Evolutionary conservation across 2,888 invertebrate species (phyloP).

Genomic region (Hermaeophaga mercurialis): DNA sequence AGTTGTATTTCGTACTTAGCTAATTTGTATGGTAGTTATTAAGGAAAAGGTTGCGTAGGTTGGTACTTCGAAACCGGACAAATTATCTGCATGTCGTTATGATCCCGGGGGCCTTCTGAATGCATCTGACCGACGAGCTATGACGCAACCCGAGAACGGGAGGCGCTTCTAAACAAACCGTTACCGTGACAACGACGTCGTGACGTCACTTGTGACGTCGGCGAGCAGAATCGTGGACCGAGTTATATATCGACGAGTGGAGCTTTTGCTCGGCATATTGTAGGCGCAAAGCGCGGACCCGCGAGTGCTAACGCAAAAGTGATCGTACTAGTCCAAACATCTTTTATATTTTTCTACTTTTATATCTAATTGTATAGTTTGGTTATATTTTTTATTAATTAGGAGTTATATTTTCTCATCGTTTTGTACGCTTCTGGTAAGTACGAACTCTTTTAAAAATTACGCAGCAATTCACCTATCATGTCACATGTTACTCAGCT

Average conservation of each 20-base stretch:
- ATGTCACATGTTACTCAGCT: constrained; percentile 36
- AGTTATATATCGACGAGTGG: constrained; percentile 56
- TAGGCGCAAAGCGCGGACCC: constrained; percentile 32
- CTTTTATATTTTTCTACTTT: constrained; percentile 59
- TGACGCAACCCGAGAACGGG: constrained; percentile 57
- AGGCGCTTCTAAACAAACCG: constrained; percentile 34
- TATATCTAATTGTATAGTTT: constrained; percentile 57
- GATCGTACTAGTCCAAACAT: constrained; percentile 56
- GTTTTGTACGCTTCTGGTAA: constrained; percentile 55
- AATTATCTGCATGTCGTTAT: constrained; percentile 21
- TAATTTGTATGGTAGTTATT: too few species aligned
- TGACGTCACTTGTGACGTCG: constrained; percentile 55
- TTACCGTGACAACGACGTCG: constrained; percentile 51
- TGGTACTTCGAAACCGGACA: not conserved
- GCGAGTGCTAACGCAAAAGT: constrained; percentile 43
- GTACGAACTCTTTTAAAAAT: constrained; percentile 35
- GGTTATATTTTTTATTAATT: constrained; percentile 54
- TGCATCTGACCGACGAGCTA: constrained; percentile 42
- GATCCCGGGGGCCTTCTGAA: constrained; percentile 18
- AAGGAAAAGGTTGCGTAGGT: too few species aligned
- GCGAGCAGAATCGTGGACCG: constrained; percentile 52
- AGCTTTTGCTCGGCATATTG: constrained; percentile 45
- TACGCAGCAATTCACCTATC: constrained; percentile 14
- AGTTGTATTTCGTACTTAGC: too few species aligned
- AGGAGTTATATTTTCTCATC: constrained; percentile 54